Evolutionary conservation across 2,797 vertebrate species (phyloP).

Genomic region (Neopelma chrysocephalum): DNA sequence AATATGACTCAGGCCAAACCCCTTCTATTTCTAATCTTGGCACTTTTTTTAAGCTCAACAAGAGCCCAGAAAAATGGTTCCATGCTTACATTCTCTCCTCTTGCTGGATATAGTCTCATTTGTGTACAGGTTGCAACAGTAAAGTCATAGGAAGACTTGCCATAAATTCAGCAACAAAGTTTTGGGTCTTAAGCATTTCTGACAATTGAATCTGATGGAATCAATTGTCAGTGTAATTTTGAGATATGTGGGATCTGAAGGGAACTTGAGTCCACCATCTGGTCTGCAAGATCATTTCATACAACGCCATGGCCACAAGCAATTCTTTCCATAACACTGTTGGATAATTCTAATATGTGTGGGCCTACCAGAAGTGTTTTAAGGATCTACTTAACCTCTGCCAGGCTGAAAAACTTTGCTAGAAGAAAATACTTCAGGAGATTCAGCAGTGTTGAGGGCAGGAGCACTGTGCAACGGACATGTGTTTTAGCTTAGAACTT

Average conservation of each 20-base stretch:
- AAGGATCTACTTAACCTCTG: neutral
- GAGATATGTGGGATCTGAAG: neutral
- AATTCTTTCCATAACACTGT: neutral
- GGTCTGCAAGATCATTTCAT: neutral
- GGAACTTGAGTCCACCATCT: neutral
- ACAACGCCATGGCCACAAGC: accelerated
- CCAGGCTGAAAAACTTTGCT: neutral
- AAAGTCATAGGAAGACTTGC: neutral
- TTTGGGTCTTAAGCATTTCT: neutral
- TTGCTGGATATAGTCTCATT: neutral
- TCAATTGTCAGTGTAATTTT: neutral
- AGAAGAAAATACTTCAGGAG: neutral
- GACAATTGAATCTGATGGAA: neutral
- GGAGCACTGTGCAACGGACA: neutral
- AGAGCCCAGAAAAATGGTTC: neutral
- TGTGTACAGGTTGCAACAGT: neutral
- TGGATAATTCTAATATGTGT: neutral
- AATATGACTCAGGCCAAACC: neutral
- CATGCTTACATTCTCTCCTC: neutral
- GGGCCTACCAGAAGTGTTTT: neutral
- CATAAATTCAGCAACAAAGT: neutral
- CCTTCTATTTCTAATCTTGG: neutral
- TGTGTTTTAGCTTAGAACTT: neutral
- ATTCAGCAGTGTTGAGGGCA: neutral
- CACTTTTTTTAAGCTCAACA: neutral